Base-by-base conservation (phyloP, 2,888 invertebrate genomes). In the Bhutanitis thaidina region DNA sequence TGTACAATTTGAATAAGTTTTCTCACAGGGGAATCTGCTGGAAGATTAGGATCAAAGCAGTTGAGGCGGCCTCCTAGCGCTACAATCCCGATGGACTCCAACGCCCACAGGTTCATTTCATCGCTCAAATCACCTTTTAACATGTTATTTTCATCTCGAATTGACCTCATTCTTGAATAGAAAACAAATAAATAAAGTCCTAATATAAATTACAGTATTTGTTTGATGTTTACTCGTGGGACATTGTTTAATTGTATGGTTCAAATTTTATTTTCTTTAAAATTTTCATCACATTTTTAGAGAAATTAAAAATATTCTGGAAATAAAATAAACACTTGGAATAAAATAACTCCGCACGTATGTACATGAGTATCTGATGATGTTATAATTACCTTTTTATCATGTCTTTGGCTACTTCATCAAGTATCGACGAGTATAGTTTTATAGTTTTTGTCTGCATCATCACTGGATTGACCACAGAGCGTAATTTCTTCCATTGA, bases 391-490 rank as follows among this genome's bases (percentile, higher is more conserved):
- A 93, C 93, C 93, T 91, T 57, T 80, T 54, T 7, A 94, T 80
- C 77, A 95, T 93, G 52, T 93, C 92, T 35, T 85, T 71, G 0
- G 94, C 93, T 0, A 95, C 93, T 57, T 91, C 90, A 64, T 93
- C 92, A 41, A 95, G 92, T 5, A 90, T 89, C 7, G 84, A 78
- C 1, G 92, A 80, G 67, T 94, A 96, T 60, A 93, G 90, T 62
- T 91, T 91, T 0, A 95, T 93, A 0, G 92, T 93, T 62, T 92
- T 91, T 0, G 95, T 93, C 66, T 94, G 93, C 64, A 96, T 80
- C 91, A 96, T 91, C 10, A 94, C 92, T 57, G 94, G 93, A 67
- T 95, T 95, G 0, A 95, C 94, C 58, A 93, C 93, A 5, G 92
- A 92, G 39, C 96, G 90, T 56, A 96, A 92, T 54, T 91, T 84